Evolutionary conservation across 2,888 invertebrate genomes (phyloP), one percentile per base, ranked within the genome.

Genomic region (Stenodera caucasica): DNA sequence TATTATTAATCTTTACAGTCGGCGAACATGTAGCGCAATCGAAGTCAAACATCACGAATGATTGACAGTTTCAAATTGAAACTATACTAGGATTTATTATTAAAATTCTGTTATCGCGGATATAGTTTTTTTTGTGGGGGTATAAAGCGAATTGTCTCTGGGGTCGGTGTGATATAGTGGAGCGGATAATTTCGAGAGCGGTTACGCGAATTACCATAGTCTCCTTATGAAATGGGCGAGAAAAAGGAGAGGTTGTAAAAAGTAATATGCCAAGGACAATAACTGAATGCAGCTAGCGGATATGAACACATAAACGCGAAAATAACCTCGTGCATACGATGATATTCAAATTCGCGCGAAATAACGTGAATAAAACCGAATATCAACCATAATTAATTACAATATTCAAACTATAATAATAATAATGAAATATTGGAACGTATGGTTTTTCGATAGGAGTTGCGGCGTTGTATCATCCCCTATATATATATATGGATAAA

Each of bases 1-100:
- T 75, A 77, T 77, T 78, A 78, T 77, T 77, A 78, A 78, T 78
- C 76, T 78, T 78, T 78, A 75, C 77, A 76, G 74, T 75, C 74
- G 70, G 74, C 75, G 74, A 73, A 75, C 77, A 76, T 75, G 72
- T 72, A 67, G 67, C 68, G 74, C 72, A 75, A 74, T 77, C 73
- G 52, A 61, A 61, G 54, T 53, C 65, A 61, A 65, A 66, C 62
- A 66, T 59, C n/a, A n/a, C n/a, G n/a, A 64, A 65, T 69, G 69
- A 69, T 69, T 68, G 69, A 65, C 68, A 65, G 57, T 50, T 53
- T 32, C n/a, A 57, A 59, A 59, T 63, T 57, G 55, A 53, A 61
- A 61, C 57, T 61, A 50, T 33, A 49, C n/a, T 32, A 53, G 26
- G 3, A 3, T 26, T 26, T 5, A 26, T 5, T 5, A 26, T 26